Evolutionary conservation across 1,140 invertebrate genomes (phyloP).

Genomic region (Anastrepha obliqua): DNA sequence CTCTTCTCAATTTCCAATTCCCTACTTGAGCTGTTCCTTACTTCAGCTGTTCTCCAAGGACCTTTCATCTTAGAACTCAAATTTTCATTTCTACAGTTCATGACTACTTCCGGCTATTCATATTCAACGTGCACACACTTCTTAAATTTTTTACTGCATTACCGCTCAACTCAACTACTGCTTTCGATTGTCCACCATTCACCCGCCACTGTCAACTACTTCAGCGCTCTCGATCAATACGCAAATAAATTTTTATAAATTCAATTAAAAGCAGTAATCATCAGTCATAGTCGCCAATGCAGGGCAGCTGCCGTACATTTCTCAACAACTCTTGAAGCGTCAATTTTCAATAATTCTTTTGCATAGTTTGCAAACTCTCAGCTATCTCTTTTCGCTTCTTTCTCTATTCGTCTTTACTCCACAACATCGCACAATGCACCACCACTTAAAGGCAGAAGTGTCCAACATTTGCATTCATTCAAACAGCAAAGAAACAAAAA

Average conservation of each 20-base stretch:
- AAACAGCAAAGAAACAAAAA: not conserved
- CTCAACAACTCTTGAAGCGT: slow-evolving; percentile 41
- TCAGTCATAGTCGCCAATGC: slow-evolving; percentile 17
- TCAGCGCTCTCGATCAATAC: not conserved
- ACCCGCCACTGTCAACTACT: not conserved
- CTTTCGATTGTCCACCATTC: not conserved
- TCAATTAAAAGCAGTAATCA: slow-evolving; percentile 51
- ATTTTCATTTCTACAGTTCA: not conserved
- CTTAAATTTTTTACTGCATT: not conserved
- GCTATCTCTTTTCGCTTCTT: slow-evolving; percentile 6
- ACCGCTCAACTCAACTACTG: not conserved
- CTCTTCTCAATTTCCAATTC: not conserved
- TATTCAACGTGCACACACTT: not conserved
- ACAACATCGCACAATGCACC: slow-evolving; percentile 6
- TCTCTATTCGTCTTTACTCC: not conserved
- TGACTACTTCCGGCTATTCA: not conserved
- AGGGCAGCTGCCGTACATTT: slow-evolving; percentile 22
- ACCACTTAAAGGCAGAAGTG: slow-evolving; percentile 22
- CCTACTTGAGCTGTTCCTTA: not conserved
- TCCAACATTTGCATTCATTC: slow-evolving; percentile 20
- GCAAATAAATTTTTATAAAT: slow-evolving; percentile 53
- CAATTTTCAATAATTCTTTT: slow-evolving; percentile 49
- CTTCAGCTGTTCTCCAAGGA: not conserved
- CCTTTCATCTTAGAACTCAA: not conserved
- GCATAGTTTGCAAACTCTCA: slow-evolving; percentile 49